phyloP scores from a whole-genome alignment of 2,888 invertebrate genomes.

The Dasysyrphus tricinctus region DNA sequence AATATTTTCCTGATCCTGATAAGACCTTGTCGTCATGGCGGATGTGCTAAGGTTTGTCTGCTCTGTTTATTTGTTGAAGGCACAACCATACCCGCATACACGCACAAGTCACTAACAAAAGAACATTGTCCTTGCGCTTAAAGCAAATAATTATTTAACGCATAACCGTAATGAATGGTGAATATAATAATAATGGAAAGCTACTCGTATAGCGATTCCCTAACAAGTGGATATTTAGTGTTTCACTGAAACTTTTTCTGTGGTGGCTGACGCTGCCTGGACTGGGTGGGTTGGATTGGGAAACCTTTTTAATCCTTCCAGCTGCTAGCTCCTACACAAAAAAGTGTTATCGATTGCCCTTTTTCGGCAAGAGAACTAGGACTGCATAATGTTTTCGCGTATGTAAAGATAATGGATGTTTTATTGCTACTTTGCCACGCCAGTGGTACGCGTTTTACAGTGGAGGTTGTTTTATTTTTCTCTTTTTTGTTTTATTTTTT shows the following conservation, averaged over 20 bases:
- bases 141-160: constrained; percentile 72
- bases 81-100: constrained; percentile 11
- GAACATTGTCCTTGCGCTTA: constrained; percentile 63
- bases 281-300: not conserved
- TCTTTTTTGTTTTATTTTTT: constrained; percentile 34
- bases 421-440: constrained; percentile 19
- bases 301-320: not conserved
- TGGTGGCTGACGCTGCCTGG: not conserved
- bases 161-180: constrained; percentile 69
- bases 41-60: constrained; percentile 57
- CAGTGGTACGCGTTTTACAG: not conserved
- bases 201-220: constrained; percentile 38
- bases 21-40: constrained; percentile 37
- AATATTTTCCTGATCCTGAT: constrained; percentile 33
- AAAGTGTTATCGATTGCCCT: constrained; percentile 64
- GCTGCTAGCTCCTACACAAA: constrained; percentile 27
- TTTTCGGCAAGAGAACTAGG: constrained; percentile 42
- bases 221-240: constrained; percentile 49
- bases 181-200: constrained; percentile 62
- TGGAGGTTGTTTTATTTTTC: constrained; percentile 14
- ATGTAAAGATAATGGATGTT: constrained; percentile 46
- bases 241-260: constrained; percentile 29
- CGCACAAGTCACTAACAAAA: constrained; percentile 42
- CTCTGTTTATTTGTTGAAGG: constrained; percentile 51
- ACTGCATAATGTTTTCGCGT: constrained; percentile 34